Conservation (phyloP, 2,888 invertebrate genomes). For the Lasius fuliginosus region DNA sequence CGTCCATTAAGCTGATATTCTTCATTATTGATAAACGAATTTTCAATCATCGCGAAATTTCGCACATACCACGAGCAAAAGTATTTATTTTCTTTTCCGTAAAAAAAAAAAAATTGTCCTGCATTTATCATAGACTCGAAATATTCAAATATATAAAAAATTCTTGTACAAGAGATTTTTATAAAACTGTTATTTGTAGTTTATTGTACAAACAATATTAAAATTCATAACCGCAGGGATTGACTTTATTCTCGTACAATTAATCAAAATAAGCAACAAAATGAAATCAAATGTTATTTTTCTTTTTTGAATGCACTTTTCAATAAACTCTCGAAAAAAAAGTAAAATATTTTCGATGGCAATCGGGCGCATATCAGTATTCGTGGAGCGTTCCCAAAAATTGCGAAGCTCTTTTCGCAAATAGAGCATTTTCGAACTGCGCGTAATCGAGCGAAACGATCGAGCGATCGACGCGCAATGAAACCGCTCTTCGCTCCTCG, state of each 20-base stretch:
- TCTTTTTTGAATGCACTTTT: background rate
- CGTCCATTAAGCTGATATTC: background rate
- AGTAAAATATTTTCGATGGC: slow-evolving; percentile 28
- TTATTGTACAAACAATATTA: background rate
- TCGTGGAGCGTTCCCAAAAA: slow-evolving; percentile 1
- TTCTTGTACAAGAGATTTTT: background rate
- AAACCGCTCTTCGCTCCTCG: slow-evolving; percentile 6
- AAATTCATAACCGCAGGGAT: background rate
- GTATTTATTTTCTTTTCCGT: background rate
- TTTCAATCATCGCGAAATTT: background rate
- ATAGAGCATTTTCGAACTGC: slow-evolving; percentile 1
- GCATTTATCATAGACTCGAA: background rate
- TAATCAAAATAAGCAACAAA: slow-evolving; percentile 3
- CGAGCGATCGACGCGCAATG: background rate
- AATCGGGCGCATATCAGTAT: background rate
- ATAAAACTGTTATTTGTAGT: background rate
- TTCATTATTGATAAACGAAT: slow-evolving; percentile 37
- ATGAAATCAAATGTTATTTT: slow-evolving; percentile 21
- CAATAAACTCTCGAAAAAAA: background rate
- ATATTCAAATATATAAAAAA: slow-evolving; percentile 1
- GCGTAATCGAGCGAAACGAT: slow-evolving; percentile 13
- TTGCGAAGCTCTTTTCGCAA: slow-evolving; percentile 2
- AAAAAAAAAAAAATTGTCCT: background rate
- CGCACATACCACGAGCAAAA: background rate
- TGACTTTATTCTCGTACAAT: background rate